phyloP scores from a whole-genome alignment of 2,113 vertebrate species.

The Terrapene triunguis region DNA sequence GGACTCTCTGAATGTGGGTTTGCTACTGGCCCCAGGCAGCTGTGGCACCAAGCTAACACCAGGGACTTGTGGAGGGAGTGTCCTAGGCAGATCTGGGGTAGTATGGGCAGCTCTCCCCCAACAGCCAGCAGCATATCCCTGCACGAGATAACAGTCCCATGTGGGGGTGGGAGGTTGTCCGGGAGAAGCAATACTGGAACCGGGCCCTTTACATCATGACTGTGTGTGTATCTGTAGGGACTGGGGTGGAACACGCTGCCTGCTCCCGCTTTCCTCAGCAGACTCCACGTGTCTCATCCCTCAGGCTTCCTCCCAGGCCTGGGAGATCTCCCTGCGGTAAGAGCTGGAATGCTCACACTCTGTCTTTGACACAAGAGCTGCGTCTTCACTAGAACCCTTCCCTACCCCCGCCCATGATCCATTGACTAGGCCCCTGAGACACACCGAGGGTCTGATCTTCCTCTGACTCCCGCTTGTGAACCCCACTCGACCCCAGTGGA shows the following conservation, averaged over 20 bases:
- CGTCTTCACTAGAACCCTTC: neutral
- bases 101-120: neutral
- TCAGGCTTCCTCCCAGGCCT: neutral
- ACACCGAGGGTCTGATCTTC: neutral
- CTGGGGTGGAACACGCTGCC: neutral
- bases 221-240: too few relatives aligned
- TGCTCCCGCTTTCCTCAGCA: accelerated
- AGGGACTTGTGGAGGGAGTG: neutral
- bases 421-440: neutral
- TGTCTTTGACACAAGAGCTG: neutral
- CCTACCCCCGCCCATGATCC: too few relatives aligned
- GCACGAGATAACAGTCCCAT: too few relatives aligned
- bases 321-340: neutral
- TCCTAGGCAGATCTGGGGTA: neutral
- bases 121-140: too few relatives aligned
- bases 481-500: neutral
- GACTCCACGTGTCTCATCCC: neutral
- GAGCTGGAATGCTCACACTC: neutral
- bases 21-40: too few relatives aligned
- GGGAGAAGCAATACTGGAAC: too few relatives aligned
- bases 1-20: neutral
- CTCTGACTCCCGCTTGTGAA: neutral
- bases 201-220: neutral
- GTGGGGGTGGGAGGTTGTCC: too few relatives aligned
- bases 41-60: neutral